Conservation (phyloP, 2,797 vertebrate genomes). For the Naso thynnoides region DNA sequence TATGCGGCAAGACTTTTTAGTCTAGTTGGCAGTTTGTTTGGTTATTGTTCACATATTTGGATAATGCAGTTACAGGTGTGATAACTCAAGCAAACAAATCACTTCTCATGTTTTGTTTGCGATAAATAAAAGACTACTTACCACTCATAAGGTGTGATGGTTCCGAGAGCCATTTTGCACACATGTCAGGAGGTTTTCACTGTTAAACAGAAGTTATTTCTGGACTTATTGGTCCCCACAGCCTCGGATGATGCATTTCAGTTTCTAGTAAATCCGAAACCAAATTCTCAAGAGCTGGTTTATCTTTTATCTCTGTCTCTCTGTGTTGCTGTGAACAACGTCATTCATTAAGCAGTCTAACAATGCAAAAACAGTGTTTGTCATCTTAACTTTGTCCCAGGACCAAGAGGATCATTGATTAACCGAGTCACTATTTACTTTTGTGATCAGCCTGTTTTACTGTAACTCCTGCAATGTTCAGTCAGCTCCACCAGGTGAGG, state of each 20-base stretch:
- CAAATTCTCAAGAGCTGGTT: background rate
- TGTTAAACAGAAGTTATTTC: background rate
- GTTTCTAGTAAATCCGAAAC: background rate
- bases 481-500: conserved; percentile 71
- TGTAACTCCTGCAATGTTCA: conserved; percentile 52
- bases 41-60: conserved; percentile 4
- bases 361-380: conserved; percentile 34
- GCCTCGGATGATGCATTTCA: background rate
- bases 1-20: background rate
- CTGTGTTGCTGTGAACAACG: background rate
- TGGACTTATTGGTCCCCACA: conserved; percentile 1
- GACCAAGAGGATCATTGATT: conserved; percentile 18
- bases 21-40: background rate
- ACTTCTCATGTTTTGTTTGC: background rate
- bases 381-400: conserved; percentile 20
- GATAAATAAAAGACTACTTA: conserved; percentile 29
- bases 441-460: background rate
- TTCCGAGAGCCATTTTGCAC: conserved; percentile 40
- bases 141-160: conserved; percentile 18
- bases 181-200: conserved; percentile 2
- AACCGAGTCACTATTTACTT: conserved; percentile 3
- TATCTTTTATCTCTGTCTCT: background rate
- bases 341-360: conserved; percentile 1
- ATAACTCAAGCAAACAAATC: background rate
- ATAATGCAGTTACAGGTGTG: background rate